Conservation (phyloP, 2,113 vertebrate species). For the Hippocampus abdominalis region DNA sequence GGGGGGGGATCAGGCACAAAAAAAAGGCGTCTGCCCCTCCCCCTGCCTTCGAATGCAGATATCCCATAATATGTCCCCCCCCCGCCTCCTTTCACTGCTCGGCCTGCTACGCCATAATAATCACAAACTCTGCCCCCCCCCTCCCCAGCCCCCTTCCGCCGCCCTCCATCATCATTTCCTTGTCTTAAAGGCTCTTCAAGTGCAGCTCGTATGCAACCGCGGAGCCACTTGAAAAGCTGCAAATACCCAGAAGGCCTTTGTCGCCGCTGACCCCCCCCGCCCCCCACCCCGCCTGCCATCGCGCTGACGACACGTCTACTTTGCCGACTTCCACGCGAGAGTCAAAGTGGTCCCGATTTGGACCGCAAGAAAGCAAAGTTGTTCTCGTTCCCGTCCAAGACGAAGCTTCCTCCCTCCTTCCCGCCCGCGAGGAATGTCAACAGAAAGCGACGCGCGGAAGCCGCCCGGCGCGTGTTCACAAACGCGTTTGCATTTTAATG, state of each 20-base stretch:
- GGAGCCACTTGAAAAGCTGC: not conserved
- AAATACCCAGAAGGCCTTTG: not conserved
- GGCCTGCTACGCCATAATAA: constrained; percentile 64
- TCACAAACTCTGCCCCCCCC: constrained; percentile 53
- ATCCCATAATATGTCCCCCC: constrained; percentile 70
- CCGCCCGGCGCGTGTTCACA: too few species aligned
- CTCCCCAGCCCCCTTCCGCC: not conserved
- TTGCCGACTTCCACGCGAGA: not conserved
- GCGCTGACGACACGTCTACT: too few species aligned
- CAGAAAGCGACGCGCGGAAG: too few species aligned
- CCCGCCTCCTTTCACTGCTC: constrained; percentile 34
- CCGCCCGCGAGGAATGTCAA: too few species aligned
- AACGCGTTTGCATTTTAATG: too few species aligned
- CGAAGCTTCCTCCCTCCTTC: too few species aligned
- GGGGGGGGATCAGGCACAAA: constrained; percentile 34
- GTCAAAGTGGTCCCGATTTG: too few species aligned
- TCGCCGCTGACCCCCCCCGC: not conserved
- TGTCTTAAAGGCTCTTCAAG: constrained; percentile 52
- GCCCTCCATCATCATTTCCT: constrained; percentile 48
- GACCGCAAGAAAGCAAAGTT: too few species aligned
- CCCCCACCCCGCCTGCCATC: constrained; percentile 12
- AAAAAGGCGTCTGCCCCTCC: constrained; percentile 63
- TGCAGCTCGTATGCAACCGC: constrained; percentile 15
- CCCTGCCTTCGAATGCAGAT: constrained; percentile 59
- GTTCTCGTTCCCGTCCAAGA: too few species aligned